phyloP scores from a whole-genome alignment of 92 coral and sea anemone genomes.

The Zoanthus gigantus region DNA sequence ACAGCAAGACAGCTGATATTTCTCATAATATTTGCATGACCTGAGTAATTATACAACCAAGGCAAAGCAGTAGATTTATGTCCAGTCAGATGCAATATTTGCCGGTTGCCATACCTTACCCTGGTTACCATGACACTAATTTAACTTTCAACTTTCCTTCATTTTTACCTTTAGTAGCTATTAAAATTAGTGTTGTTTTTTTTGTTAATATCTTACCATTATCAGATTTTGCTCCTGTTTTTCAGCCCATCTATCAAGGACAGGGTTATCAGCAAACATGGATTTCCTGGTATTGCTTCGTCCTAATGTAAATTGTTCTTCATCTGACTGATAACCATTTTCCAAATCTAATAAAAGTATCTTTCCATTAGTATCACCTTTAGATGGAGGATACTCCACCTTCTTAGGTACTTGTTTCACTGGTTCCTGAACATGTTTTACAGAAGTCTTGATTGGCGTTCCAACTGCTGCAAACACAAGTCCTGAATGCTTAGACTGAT shows the following conservation, averaged over 20 bases:
- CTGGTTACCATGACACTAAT: too few species aligned
- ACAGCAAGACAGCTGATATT: too few species aligned
- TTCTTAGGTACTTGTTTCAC: conserved; percentile 56
- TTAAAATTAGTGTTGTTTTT: too few species aligned
- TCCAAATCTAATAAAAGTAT: conserved; percentile 11
- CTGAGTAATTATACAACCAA: too few species aligned
- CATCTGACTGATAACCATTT: conserved; percentile 56
- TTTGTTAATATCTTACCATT: conserved; percentile 42
- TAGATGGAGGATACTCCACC: conserved; percentile 63
- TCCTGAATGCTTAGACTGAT: conserved; percentile 57
- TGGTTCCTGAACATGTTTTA: conserved; percentile 17
- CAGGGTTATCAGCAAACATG: conserved; percentile 86
- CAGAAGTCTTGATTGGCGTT: conserved; percentile 61
- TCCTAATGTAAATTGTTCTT: conserved; percentile 77
- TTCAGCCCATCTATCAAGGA: conserved; percentile 93
- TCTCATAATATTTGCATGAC: too few species aligned
- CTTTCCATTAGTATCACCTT: conserved; percentile 51
- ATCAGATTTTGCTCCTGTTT: conserved; percentile 72
- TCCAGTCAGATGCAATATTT: too few species aligned
- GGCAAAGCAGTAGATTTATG: too few species aligned
- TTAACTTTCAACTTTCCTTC: too few species aligned
- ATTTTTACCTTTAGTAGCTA: too few species aligned
- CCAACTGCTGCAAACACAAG: conserved; percentile 85
- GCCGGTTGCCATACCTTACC: too few species aligned
- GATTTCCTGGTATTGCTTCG: conserved; percentile 76